These are phyloP conservation scores for Plestiodon gilberti DNA, from an alignment of 2,113 vertebrate species.

Conservation along the genomic window DNA sequence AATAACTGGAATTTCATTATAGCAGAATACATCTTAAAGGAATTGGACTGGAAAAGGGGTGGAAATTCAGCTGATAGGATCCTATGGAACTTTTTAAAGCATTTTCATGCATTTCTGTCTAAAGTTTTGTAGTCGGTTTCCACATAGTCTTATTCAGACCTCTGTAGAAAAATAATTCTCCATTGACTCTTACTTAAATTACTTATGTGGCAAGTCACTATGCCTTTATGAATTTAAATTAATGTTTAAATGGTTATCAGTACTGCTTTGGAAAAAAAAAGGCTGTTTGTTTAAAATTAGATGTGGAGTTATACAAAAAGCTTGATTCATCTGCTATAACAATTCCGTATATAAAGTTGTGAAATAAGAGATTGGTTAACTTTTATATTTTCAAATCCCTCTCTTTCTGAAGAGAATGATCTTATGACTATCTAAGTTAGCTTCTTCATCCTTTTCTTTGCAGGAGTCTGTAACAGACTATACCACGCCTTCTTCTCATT, in stretches of 20 bases:
- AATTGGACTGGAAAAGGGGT: background rate
- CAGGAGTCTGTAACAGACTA: conserved; percentile 98
- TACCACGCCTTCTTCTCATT: conserved; percentile 93
- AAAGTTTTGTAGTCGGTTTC: background rate
- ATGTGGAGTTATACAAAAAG: background rate
- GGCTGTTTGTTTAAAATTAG: conserved; percentile 11
- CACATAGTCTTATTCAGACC: too few relatives aligned
- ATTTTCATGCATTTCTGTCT: background rate
- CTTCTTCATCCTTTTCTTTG: conserved; percentile 64
- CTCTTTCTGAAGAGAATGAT: conserved; percentile 22
- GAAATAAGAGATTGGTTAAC: conserved; percentile 1
- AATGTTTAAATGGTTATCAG: background rate
- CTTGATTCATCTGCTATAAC: background rate
- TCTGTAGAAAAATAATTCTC: background rate
- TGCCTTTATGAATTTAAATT: conserved; percentile 23
- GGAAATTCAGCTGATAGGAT: too few relatives aligned
- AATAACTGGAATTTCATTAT: background rate
- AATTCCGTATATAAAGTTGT: background rate
- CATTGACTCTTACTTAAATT: background rate
- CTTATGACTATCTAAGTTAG: conserved; percentile 53
- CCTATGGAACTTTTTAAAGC: background rate
- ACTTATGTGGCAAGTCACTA: background rate
- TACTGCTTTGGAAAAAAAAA: background rate
- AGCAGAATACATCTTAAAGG: background rate
- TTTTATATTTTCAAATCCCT: conserved; percentile 33